Evolutionary conservation across 2,888 invertebrate genomes (phyloP), one percentile per base, ranked within the genome.

Genomic region (Agrotis ipsilon): DNA sequence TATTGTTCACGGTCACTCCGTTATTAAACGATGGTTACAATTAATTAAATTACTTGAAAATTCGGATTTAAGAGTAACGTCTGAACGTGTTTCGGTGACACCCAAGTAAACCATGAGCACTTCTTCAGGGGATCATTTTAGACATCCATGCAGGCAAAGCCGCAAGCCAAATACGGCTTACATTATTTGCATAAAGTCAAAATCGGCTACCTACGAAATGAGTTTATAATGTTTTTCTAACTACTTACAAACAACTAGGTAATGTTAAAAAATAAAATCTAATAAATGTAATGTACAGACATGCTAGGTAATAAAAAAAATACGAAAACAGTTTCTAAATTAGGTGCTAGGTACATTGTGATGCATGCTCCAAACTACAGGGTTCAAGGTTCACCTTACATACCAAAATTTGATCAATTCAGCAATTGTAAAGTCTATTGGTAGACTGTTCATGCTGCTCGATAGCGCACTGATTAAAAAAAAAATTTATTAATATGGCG

Each of bases 351-450:
- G 54, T 78, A 78, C 58, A 57, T 7, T 39, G 54, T 72, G 51
- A 72, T 51, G 21, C 85, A 83, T 83, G 83, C 80, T 70, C 62
- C 65, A 85, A 81, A 58, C 90, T 83, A 32, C 76, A 32, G 67
- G 72, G 62, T 59, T 55, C 54, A 67, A 11, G 39, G 39, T 66
- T 67, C 65, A 65, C 74, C 63, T 80, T 86, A 94, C 95, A 85
- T 96, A 96, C 96, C 96, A 96, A 89, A 92, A 94, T 63, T 91
- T 88, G 74, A 95, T 84, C 92, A 95, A 92, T 92, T 96, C 92
- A 75, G 86, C 80, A 78, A 93, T 88, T 54, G 90, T 91, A 92
- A 93, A 93, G 90, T 96, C 96, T 90, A 94, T 89, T 73, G 95
- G 95, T 60, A 95, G 92, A 84, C 92, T 90, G 84, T 89, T 88